phyloP scores from a whole-genome alignment of 1,140 invertebrate species.

The Zophobas morio region DNA sequence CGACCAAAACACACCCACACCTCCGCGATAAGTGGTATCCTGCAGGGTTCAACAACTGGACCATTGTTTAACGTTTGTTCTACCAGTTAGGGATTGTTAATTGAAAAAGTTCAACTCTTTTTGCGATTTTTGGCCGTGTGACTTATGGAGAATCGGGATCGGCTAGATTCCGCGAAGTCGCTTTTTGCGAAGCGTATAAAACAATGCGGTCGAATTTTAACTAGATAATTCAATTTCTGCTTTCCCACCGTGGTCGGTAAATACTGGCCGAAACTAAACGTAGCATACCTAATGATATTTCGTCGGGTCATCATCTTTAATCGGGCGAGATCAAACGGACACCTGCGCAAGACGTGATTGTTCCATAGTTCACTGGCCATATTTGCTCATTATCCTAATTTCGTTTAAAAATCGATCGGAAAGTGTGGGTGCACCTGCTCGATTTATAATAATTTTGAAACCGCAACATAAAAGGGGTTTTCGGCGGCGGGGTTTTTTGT shows the following conservation, averaged over 20 bases:
- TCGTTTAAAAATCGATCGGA: constrained; percentile 47
- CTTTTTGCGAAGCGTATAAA: no score
- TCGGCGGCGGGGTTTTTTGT: constrained; percentile 3
- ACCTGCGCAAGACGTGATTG: constrained; percentile 51
- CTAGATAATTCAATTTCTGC: constrained; percentile 31
- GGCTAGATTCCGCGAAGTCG: no score
- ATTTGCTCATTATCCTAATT: constrained; percentile 51
- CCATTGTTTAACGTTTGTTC: no score
- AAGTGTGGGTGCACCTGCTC: constrained; percentile 44
- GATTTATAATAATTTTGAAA: constrained; percentile 34
- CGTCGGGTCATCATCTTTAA: constrained; percentile 44
- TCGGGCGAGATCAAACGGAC: constrained; percentile 42
- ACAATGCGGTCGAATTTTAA: background rate
- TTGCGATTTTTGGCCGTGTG: no score
- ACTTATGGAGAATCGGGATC: no score
- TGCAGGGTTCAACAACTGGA: no score
- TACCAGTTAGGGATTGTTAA: no score
- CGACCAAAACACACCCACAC: no score
- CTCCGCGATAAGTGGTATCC: no score
- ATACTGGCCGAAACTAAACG: constrained; percentile 4
- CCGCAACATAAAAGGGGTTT: constrained; percentile 41
- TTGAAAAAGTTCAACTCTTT: no score
- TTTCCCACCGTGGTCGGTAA: constrained; percentile 17
- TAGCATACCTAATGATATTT: constrained; percentile 20
- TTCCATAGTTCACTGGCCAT: constrained; percentile 53